These are phyloP conservation scores for Platorchestia sp. DNA, from an alignment of 1,140 invertebrate species.

Conservation along the genomic window DNA sequence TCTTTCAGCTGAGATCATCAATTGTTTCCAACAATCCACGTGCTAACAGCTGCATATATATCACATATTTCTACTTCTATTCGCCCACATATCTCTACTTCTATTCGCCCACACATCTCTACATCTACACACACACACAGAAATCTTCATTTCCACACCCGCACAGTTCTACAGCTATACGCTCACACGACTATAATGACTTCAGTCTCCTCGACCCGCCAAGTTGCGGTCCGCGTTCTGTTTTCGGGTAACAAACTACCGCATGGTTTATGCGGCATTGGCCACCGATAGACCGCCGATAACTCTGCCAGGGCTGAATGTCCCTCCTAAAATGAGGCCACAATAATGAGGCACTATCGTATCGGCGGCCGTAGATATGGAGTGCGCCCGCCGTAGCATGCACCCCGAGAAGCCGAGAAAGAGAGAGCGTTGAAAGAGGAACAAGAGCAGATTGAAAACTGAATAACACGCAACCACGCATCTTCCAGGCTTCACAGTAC, in stretches of 20 bases:
- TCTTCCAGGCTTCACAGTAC: not conserved
- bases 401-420: not conserved
- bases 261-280: constrained; percentile 39
- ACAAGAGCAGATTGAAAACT: not conserved
- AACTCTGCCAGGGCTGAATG: constrained; percentile 13
- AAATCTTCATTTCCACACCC: no score
- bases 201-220: not conserved
- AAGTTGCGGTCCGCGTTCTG: constrained; percentile 31
- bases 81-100: no score
- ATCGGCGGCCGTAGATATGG: constrained; percentile 39
- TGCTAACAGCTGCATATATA: no score
- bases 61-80: no score
- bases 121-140: not conserved
- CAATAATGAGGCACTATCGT: constrained; percentile 47
- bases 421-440: not conserved
- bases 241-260: constrained; percentile 35
- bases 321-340: constrained; percentile 39
- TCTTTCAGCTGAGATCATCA: no score
- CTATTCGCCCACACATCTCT: not conserved
- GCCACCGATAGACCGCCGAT: constrained; percentile 52
- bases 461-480: not conserved
- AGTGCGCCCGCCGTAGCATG: not conserved
- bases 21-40: no score
- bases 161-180: not conserved
- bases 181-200: not conserved